Evolutionary conservation across 2,797 vertebrate species (phyloP), one percentile per base, ranked within the genome.

Genomic region (Acanthis flammea): DNA sequence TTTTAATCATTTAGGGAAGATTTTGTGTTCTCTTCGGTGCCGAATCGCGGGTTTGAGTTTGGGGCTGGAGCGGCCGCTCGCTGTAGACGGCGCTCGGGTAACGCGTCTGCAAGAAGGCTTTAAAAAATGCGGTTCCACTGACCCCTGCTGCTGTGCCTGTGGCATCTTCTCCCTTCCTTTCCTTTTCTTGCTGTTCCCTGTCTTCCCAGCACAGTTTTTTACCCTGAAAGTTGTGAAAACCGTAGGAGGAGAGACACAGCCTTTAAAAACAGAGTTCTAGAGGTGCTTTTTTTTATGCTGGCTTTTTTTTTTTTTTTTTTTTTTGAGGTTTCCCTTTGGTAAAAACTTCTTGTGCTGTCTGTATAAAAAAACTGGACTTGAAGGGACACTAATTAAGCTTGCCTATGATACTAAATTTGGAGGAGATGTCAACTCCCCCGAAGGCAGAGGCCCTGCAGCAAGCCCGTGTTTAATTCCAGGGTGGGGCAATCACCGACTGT

Each of bases 51-150:
- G 8, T 15, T 15, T 19, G 15, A 28, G 71, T 31, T 58, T 5
- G 0, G 23, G 33, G 44, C 45, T 2, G 9, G 6, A 57, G 39
- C 28, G 3, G 19, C 31, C 12, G 2, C 51, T 37, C 2, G 33
- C 94, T 21, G 71, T 30, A 89, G 95, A 12, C 81, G 81, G 94
- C 71, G 45, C 63, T 65, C 65, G 42, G 23, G 91, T 35, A 62
- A 10, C 48, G 1, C 0, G 16, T 4, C 48, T 19, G 3, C 12
- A 1, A 12, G 28, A 3, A 17, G 35, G 5, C 9, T n/a, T 21
- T 2, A 7, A 13, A 13, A 45, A 33, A 7, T 0, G 9, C 19
- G 6, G 19, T 51, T 39, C 16, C 23, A 2, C 18, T 21, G 37
- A 14, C 30, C 48, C 24, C 25, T 31, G 21, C n/a, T 31, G 4